These are phyloP conservation scores for Itoplectis maculator DNA, from an alignment of 2,888 invertebrate species.

Conservation along the genomic window DNA sequence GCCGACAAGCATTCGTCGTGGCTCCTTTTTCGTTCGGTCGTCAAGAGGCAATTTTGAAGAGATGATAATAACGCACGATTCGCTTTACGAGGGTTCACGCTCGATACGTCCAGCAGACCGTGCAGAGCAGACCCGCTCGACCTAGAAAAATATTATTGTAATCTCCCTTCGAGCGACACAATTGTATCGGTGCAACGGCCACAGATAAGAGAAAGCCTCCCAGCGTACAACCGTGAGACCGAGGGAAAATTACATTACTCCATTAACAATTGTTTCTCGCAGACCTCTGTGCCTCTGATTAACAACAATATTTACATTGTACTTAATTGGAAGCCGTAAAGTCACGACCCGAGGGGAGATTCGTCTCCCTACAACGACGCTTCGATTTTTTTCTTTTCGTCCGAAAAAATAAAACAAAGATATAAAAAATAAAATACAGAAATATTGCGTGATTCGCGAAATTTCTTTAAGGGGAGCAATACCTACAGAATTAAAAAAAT, in stretches of 20 bases:
- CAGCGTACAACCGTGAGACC: background rate
- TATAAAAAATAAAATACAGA: too few species aligned
- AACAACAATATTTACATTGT: slow-evolving; percentile 18
- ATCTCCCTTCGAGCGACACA: slow-evolving; percentile 47
- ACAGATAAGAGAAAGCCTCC: background rate
- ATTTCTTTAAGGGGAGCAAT: too few species aligned
- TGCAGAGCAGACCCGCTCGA: slow-evolving; percentile 20
- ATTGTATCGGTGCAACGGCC: slow-evolving; percentile 25
- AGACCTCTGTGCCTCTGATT: background rate
- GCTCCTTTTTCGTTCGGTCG: background rate
- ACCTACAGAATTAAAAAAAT: too few species aligned
- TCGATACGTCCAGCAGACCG: slow-evolving; percentile 22
- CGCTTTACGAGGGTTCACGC: slow-evolving; percentile 7
- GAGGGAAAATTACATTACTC: slow-evolving; percentile 39
- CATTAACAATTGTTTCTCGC: slow-evolving; percentile 17
- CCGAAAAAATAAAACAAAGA: background rate
- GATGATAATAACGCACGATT: slow-evolving; percentile 1
- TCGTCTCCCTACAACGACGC: background rate
- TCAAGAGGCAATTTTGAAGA: background rate
- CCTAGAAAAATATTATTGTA: slow-evolving; percentile 58
- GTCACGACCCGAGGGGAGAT: background rate
- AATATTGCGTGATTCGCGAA: background rate
- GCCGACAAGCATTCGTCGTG: too few species aligned
- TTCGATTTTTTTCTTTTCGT: background rate
- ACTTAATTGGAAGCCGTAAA: background rate